Evolutionary conservation across 2,113 vertebrate species (phyloP).

Genomic region (Chamaea fasciata): DNA sequence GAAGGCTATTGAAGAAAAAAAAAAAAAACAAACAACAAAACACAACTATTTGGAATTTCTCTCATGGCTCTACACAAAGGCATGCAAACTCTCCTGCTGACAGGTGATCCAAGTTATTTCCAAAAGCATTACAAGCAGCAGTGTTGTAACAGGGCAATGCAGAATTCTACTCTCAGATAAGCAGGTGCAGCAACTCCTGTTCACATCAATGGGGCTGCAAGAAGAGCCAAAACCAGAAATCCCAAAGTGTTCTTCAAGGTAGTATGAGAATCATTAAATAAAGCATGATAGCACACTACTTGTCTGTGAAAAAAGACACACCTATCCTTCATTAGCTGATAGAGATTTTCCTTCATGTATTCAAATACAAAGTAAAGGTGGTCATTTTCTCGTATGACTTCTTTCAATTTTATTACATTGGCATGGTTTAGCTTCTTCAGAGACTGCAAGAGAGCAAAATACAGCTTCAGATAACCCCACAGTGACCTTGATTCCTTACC

Average conservation of each 20-base stretch:
- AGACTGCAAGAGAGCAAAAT: conserved; percentile 76
- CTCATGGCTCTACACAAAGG: not conserved
- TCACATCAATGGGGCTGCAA: not conserved
- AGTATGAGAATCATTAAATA: not conserved
- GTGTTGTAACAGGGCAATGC: not conserved
- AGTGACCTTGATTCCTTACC: not conserved
- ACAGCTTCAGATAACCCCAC: not conserved
- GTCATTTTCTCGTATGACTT: conserved; percentile 97
- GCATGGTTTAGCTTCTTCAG: conserved; percentile 98
- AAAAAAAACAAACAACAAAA: fast-evolving
- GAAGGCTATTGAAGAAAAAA: not conserved
- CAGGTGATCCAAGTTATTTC: not conserved
- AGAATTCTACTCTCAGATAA: not conserved
- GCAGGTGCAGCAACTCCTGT: not conserved
- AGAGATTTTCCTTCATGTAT: conserved; percentile 99
- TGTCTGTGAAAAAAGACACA: conserved; percentile 53
- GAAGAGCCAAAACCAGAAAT: not conserved
- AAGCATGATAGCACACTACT: not conserved
- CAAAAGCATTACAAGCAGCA: not conserved
- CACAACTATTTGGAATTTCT: not conserved
- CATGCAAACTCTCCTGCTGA: not conserved
- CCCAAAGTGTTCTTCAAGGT: not conserved
- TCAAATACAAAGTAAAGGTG: conserved; percentile 99
- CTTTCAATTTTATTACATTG: conserved; percentile 96
- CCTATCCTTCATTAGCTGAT: conserved; percentile 99